These are phyloP conservation scores for Drosophila leontia DNA, from an alignment of 1,140 invertebrate genomes.

Conservation along the genomic window DNA sequence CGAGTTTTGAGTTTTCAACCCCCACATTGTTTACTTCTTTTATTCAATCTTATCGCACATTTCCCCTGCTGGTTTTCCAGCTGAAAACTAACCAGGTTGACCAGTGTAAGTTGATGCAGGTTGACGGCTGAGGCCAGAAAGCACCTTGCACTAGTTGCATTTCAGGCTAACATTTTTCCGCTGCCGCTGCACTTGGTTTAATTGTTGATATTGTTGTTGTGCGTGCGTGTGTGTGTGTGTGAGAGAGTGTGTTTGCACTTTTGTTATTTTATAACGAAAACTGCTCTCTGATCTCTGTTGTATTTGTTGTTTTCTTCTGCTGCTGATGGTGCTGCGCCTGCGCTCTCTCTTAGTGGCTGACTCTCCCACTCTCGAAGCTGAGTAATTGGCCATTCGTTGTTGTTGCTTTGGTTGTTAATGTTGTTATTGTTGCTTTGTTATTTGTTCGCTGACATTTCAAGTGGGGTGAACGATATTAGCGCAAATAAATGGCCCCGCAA, in stretches of 20 bases:
- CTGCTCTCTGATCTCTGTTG: slow-evolving; percentile 31
- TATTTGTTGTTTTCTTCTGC: slow-evolving; percentile 31
- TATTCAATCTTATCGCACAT: not conserved
- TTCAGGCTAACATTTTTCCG: slow-evolving; percentile 49
- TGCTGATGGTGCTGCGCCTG: slow-evolving; percentile 42
- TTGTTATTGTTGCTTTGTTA: slow-evolving; percentile 36
- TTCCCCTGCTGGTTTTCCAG: slow-evolving; percentile 35
- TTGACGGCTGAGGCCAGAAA: slow-evolving; percentile 45
- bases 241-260: slow-evolving; percentile 14
- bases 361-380: slow-evolving; percentile 24
- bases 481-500: slow-evolving; percentile 78
- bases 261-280: slow-evolving; percentile 26
- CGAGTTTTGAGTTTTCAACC: slow-evolving; percentile 24
- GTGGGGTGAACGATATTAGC: slow-evolving; percentile 82
- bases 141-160: slow-evolving; percentile 75
- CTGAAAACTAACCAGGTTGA: slow-evolving; percentile 9
- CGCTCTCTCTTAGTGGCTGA: slow-evolving; percentile 12
- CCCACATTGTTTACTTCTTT: slow-evolving; percentile 1
- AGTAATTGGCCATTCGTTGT: slow-evolving; percentile 38
- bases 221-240: slow-evolving; percentile 2
- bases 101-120: slow-evolving; percentile 50
- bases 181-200: slow-evolving; percentile 27
- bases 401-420: slow-evolving; percentile 13
- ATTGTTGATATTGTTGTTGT: slow-evolving; percentile 28
- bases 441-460: slow-evolving; percentile 77